phyloP scores from a whole-genome alignment of 2,888 invertebrate species.

The Cataglyphis albicans region DNA sequence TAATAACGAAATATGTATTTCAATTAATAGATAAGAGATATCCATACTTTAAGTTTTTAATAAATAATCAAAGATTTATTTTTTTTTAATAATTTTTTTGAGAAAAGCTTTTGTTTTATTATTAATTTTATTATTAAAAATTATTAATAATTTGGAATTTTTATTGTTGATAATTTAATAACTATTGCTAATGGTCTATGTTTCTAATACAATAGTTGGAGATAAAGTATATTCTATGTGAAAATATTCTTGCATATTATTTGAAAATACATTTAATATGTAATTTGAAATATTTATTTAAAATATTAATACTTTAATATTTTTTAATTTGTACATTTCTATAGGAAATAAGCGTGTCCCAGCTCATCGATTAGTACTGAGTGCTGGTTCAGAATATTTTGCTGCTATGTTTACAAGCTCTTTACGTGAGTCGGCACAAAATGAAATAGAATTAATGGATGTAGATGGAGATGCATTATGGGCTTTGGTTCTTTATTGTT shows the following conservation, averaged over 20 bases:
- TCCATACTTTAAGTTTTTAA: not conserved
- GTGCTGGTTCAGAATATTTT: slow-evolving; percentile 97
- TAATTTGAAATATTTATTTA: not conserved
- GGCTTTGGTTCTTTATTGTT: slow-evolving; percentile 95
- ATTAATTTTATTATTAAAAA: not conserved
- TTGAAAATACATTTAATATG: not conserved
- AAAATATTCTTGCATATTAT: not conserved
- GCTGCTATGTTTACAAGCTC: slow-evolving; percentile 98
- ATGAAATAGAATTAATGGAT: slow-evolving; percentile 94
- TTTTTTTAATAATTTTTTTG: not conserved
- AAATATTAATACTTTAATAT: slow-evolving; percentile 24
- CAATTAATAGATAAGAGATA: not conserved
- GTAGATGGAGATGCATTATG: slow-evolving; percentile 95
- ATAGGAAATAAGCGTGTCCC: slow-evolving; percentile 88
- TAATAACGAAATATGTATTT: not conserved
- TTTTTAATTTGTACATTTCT: slow-evolving; percentile 10
- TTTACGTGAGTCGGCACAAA: slow-evolving; percentile 93
- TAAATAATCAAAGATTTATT: not conserved
- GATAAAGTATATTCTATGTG: not conserved
- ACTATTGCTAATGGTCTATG: not conserved
- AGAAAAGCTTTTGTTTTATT: not conserved
- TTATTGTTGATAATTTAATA: not conserved
- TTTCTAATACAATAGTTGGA: not conserved
- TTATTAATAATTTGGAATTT: not conserved
- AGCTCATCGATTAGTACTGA: slow-evolving; percentile 95